Percentiles rank a stretch among this genome's conserved stretches.
These are phyloP conservation scores for Chiroxiphia lanceolata DNA, from an alignment of 2,797 vertebrate species.

Conservation along the genomic window DNA sequence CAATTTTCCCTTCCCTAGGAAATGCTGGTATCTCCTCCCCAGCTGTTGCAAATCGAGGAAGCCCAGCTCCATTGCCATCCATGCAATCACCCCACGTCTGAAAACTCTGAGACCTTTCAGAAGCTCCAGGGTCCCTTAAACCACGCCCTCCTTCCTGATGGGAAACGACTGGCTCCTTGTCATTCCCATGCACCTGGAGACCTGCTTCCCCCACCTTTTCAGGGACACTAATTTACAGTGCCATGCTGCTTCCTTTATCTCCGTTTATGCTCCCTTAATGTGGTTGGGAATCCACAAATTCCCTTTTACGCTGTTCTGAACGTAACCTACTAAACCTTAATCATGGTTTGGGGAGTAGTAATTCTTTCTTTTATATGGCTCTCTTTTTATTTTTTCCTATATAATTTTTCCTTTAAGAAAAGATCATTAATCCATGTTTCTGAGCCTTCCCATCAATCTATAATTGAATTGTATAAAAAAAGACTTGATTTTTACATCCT, in stretches of 20 bases:
- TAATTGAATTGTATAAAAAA: constrained; percentile 80
- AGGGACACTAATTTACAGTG: constrained; percentile 47
- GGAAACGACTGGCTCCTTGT: background rate
- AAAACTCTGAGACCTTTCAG: background rate
- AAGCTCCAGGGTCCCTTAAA: background rate
- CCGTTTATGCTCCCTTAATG: constrained; percentile 64
- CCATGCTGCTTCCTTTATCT: constrained; percentile 50
- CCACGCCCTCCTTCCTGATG: background rate
- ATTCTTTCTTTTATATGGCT: constrained; percentile 66
- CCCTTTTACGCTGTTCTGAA: constrained; percentile 65
- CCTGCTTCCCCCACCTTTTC: background rate
- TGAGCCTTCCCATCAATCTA: constrained; percentile 75
- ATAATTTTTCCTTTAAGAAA: constrained; percentile 68
- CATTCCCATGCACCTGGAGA: background rate
- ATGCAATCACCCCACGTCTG: accelerated
- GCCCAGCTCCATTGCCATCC: background rate
- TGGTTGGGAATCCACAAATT: constrained; percentile 72
- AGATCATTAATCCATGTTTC: constrained; percentile 75
- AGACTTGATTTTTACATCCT: constrained; percentile 75
- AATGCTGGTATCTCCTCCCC: background rate
- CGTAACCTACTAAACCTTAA: constrained; percentile 75
- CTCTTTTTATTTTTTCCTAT: constrained; percentile 43
- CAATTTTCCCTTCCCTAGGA: background rate
- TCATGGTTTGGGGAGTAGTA: constrained; percentile 71
- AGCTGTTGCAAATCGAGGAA: background rate